Evolutionary conservation across 2,113 vertebrate genomes (phyloP), one percentile per base, ranked within the genome.

Genomic region (Rhinoptilus africanus): DNA sequence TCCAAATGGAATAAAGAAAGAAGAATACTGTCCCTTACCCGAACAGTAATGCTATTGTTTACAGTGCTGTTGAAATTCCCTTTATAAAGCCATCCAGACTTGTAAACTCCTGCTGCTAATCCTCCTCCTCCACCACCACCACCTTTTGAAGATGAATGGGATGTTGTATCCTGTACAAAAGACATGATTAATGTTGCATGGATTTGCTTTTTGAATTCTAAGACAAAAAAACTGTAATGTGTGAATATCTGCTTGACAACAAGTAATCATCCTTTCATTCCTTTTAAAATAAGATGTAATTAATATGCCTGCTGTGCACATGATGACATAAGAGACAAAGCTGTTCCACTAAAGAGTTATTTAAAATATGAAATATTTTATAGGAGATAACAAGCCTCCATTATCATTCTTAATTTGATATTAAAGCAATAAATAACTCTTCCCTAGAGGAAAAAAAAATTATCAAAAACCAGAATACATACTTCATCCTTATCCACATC

Each of bases 21-120:
- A 79, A 22, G n/a, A 53, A 83, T 12, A 12, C 28, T 35, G 51
- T 76, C 71, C 95, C 99, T 99, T 97, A 99, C 99, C 99, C 99
- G 98, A 50, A 99, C 99, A 89, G 99, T 99, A 93, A 99, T 98
- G 71, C 99, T 99, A 50, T 99, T 99, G 98, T 99, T 99, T 95
- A 99, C 99, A 9, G 99, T 99, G 98, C 99, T 99, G 97, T 99
- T 99, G 79, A 99, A 99, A 98, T 99, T 99, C 73, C 99, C 99
- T 97, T 99, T 99, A 98, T 99, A 99, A 47, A 99, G 99, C 99
- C 99, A 99, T 82, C 99, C 99, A 41, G 99, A 99, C 91, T 99
- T 99, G 98, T 99, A 99, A 96, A 99, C 99, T 67, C 99, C 99
- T 5, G 98, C 98, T 45, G 98, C 98, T 75, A 98, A 98, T 72